phyloP scores from a whole-genome alignment of 2,113 vertebrate species.

The Cyanistes caeruleus region DNA sequence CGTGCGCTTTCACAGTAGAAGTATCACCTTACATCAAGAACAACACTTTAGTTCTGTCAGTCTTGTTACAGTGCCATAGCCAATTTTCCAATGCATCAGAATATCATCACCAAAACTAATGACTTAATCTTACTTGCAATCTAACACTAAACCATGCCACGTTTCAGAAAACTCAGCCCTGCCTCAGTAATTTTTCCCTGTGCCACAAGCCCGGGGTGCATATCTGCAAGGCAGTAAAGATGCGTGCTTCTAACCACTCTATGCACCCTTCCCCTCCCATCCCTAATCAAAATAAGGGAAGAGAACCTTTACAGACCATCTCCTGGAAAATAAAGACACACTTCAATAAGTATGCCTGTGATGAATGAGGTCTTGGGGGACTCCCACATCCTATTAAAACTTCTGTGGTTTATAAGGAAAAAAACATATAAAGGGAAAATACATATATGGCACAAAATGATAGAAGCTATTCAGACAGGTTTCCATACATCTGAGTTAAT shows the following conservation, averaged over 20 bases:
- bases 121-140: neutral
- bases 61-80: neutral
- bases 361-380: neutral
- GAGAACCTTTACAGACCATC: neutral
- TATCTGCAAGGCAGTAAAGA: neutral
- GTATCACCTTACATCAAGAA: neutral
- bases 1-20: neutral
- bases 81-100: neutral
- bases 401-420: neutral
- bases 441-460: neutral
- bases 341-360: neutral
- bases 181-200: neutral
- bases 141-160: neutral
- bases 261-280: neutral
- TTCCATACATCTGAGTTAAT: neutral
- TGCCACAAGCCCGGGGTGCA: neutral
- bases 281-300: neutral
- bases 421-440: neutral
- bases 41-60: neutral
- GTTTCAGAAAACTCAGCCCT: neutral
- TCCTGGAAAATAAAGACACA: neutral
- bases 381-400: neutral
- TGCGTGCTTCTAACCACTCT: neutral
- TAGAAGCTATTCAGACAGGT: neutral
- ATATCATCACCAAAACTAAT: neutral